Percentiles rank a stretch among this genome's conserved stretches.
Conservation (phyloP, 1,140 invertebrate species). For the Anoplolepis gracilipes region DNA sequence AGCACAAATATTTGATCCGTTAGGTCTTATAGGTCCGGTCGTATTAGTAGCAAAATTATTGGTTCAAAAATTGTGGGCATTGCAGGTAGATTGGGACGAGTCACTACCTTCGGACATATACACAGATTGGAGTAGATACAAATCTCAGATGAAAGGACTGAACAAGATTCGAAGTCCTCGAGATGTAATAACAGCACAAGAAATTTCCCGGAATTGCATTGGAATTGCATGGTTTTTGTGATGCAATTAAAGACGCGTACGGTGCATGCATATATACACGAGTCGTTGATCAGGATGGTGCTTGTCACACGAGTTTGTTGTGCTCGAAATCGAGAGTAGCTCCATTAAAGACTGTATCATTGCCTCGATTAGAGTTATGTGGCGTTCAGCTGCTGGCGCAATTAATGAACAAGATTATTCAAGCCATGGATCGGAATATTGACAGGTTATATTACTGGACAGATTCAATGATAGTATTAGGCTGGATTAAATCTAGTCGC, state of each 20-base stretch:
- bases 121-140: not conserved
- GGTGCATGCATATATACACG: slow-evolving; percentile 81
- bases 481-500: not conserved
- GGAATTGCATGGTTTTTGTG: slow-evolving; percentile 78
- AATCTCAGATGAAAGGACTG: not conserved
- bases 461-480: not conserved
- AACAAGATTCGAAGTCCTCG: not conserved
- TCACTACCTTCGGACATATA: not conserved
- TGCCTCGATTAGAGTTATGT: slow-evolving; percentile 78
- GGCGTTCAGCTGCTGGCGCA: slow-evolving; percentile 74
- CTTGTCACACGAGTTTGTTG: slow-evolving; percentile 57
- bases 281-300: slow-evolving; percentile 28
- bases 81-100: not conserved
- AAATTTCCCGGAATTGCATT: too few relatives aligned
- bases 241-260: slow-evolving; percentile 80
- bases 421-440: too few relatives aligned
- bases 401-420: not conserved
- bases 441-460: not conserved
- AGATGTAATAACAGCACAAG: too few relatives aligned
- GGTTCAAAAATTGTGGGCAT: not conserved
- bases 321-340: slow-evolving; percentile 79
- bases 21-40: not conserved
- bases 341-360: slow-evolving; percentile 74
- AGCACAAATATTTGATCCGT: not conserved
- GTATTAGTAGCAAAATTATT: not conserved